Percentiles rank a stretch among this genome's conserved stretches.
Conservation (phyloP, 2,113 vertebrate species). For the Xerus inauris region DNA sequence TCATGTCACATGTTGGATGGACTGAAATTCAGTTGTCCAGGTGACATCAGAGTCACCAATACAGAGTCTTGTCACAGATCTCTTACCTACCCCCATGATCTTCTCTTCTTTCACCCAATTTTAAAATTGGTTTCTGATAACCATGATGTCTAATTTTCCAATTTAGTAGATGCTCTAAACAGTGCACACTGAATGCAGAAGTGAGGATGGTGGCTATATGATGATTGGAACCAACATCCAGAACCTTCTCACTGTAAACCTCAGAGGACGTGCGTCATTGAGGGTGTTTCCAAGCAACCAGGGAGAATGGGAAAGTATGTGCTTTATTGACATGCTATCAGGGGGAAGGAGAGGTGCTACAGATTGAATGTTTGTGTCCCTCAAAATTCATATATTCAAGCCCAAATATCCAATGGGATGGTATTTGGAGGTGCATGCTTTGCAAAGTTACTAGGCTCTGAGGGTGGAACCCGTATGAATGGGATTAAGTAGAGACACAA, state of each 20-base stretch:
- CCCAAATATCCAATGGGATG: neutral
- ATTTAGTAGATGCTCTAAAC: neutral
- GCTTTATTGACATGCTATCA: neutral
- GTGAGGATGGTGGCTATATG: neutral
- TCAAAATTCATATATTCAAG: neutral
- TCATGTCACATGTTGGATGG: neutral
- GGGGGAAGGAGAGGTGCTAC: neutral
- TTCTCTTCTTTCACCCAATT: neutral
- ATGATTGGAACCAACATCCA: neutral
- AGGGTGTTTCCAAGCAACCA: neutral
- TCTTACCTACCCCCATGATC: neutral
- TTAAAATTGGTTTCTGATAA: neutral
- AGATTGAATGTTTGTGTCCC: neutral
- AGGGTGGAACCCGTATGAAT: neutral
- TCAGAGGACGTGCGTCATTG: neutral
- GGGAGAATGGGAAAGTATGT: neutral
- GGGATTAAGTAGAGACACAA: neutral
- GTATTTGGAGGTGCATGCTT: neutral
- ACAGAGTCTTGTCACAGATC: neutral
- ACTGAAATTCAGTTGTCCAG: neutral
- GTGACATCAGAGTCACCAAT: neutral
- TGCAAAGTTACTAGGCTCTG: neutral
- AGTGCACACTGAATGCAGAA: neutral
- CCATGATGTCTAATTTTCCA: neutral
- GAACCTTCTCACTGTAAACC: neutral